Conservation (phyloP, 2,888 invertebrate species). For the Drosophila melanocephala region DNA sequence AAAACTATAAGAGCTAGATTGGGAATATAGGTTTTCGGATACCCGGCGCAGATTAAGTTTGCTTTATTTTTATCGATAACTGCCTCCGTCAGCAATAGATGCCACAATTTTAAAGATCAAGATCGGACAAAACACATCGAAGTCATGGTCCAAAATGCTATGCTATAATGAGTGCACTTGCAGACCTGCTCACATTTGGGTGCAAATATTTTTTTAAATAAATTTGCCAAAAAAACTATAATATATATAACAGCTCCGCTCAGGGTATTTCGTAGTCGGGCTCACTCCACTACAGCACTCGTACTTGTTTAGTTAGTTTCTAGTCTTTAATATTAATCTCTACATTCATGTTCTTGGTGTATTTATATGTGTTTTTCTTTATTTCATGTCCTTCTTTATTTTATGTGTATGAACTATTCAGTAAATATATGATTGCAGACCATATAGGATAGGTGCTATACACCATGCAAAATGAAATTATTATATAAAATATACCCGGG, state of each 20-base stretch:
- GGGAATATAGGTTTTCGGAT: too few relatives aligned
- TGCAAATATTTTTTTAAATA: too few relatives aligned
- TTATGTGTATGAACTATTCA: not conserved
- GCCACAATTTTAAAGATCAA: too few relatives aligned
- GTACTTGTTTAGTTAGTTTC: not conserved
- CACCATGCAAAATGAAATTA: not conserved
- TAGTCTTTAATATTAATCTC: not conserved
- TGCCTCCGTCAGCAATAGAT: too few relatives aligned
- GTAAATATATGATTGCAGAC: too few relatives aligned
- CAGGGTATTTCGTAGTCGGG: not conserved
- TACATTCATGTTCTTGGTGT: not conserved
- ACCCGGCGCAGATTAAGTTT: too few relatives aligned
- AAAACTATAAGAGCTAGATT: not conserved
- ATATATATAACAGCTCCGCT: too few relatives aligned
- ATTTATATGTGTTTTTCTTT: not conserved
- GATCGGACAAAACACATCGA: too few relatives aligned
- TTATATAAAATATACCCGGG: not conserved
- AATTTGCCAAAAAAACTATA: too few relatives aligned
- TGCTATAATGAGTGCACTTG: not conserved
- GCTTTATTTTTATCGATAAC: too few relatives aligned
- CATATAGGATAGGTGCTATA: not conserved
- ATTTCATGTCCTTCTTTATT: not conserved
- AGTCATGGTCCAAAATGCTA: too few relatives aligned
- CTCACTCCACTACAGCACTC: not conserved
- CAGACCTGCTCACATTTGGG: too few relatives aligned